Conservation (phyloP, 2,888 invertebrate genomes). For the Latrodectus elegans region DNA sequence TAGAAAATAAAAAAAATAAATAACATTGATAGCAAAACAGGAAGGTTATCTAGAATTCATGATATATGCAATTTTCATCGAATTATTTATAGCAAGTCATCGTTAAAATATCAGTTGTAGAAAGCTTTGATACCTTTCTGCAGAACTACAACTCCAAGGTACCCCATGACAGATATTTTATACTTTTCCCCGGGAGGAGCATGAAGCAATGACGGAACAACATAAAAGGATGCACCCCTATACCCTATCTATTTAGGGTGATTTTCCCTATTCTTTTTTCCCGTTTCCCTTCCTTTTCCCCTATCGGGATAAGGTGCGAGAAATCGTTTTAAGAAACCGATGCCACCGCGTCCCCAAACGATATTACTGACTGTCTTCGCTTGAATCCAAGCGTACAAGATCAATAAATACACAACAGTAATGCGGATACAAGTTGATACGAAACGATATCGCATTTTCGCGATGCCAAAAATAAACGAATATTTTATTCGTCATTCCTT, state of each 20-base stretch:
- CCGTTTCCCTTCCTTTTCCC: not conserved
- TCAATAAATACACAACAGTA: not conserved
- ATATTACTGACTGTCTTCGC: not conserved
- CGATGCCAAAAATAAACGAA: no score
- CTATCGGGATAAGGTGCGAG: not conserved
- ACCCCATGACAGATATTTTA: not conserved
- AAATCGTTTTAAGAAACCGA: conserved; percentile 1
- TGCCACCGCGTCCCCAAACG: not conserved
- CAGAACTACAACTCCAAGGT: no score
- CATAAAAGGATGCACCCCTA: not conserved
- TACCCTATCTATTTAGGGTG: not conserved
- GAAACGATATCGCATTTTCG: no score
- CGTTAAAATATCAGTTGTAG: no score
- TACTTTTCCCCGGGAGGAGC: not conserved
- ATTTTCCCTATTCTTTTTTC: not conserved
- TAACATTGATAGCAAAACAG: no score
- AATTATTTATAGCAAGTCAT: no score
- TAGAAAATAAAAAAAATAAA: no score
- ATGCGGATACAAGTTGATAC: not conserved
- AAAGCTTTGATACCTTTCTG: no score
- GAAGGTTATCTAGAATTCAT: no score
- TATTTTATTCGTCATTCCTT: no score
- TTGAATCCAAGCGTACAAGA: not conserved
- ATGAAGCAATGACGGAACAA: not conserved
- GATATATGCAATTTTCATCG: no score